phyloP scores from a whole-genome alignment of 1,140 invertebrate genomes.

The Callitettix versicolor region DNA sequence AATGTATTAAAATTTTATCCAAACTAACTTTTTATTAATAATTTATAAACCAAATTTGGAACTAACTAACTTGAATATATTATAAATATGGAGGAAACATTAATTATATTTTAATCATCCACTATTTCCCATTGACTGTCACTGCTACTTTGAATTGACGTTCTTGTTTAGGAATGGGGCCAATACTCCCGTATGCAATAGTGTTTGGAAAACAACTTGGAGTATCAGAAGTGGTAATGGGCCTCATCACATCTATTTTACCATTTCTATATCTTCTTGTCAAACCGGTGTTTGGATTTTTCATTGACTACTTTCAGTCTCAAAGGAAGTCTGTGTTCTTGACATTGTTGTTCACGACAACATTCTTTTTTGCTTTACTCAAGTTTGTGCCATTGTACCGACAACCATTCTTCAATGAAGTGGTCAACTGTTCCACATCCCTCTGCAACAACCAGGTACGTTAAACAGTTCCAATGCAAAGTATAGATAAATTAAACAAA shows the following conservation, averaged over 20 bases:
- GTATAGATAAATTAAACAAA: too few species aligned
- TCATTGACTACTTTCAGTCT: constrained; percentile 50
- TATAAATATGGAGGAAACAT: too few species aligned
- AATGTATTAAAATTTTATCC: too few species aligned
- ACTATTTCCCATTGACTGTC: too few species aligned
- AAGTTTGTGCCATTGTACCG: constrained; percentile 35
- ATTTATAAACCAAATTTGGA: too few species aligned
- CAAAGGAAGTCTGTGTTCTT: constrained; percentile 60
- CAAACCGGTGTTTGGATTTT: constrained; percentile 58
- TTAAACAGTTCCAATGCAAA: too few species aligned
- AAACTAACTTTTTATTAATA: too few species aligned
- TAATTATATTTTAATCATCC: too few species aligned
- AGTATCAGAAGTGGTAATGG: constrained; percentile 59
- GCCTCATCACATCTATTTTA: constrained; percentile 52
- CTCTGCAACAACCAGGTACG: constrained; percentile 29
- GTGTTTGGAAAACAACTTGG: constrained; percentile 65
- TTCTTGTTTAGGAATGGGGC: constrained; percentile 54
- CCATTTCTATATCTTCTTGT: constrained; percentile 59
- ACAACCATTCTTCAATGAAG: constrained; percentile 30
- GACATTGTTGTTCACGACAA: constrained; percentile 45
- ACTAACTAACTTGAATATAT: too few species aligned
- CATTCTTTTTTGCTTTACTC: constrained; percentile 46
- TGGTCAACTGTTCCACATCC: constrained; percentile 25
- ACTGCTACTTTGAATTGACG: too few species aligned
- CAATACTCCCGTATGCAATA: constrained; percentile 58